Evolutionary conservation across 1,140 invertebrate genomes (phyloP), one percentile per base, ranked within the genome.

Genomic region (Episyrphus balteatus): DNA sequence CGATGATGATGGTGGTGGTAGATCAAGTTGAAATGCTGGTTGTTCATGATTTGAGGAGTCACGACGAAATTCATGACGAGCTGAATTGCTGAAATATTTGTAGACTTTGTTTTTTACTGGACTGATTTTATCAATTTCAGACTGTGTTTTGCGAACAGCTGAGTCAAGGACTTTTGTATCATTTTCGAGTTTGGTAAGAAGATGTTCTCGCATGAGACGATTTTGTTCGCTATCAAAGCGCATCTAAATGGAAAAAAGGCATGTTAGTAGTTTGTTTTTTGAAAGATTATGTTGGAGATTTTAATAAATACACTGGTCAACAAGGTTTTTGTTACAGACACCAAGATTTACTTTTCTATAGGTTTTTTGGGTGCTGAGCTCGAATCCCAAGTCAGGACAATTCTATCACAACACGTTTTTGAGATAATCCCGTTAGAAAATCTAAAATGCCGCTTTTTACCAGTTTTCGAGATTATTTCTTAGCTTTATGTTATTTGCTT

Each of bases 21-120:
- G 30, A 40, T 61, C 57, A 42, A 62, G 53, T n/a, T 58, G 59
- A 13, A 61, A 47, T 36, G 61, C 62, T 32, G 62, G 51, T 31
- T 46, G 55, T 6, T 50, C 42, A 10, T 59, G 58, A 43, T 64
- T 9, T 2, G 61, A 55, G 21, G 58, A 44, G 7, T 58, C 60
- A 8, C 60, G 57, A 41, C 58, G 43, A 40, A 60, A 56, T 21
- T 63, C 56, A 50, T 65, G 57, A 12, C 54, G 55, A 0, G 62
- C 60, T 11, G 62, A 66, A 50, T 66, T 66, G 37, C 57, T 66
- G 32, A 66, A 66, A 46, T 63, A 66, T 47, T 63, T 61, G 43
- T 66, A 66, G 1, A 66, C 62, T 46, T 61, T 60, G 32, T 66
- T 63, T 39, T 53, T 44, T 33, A 51, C 48, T 3, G 30, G 31